A percentile compares a stretch with the other conserved stretches of the same genome.
Conservation (phyloP, 2,888 invertebrate genomes). For the Smittia sp. region DNA sequence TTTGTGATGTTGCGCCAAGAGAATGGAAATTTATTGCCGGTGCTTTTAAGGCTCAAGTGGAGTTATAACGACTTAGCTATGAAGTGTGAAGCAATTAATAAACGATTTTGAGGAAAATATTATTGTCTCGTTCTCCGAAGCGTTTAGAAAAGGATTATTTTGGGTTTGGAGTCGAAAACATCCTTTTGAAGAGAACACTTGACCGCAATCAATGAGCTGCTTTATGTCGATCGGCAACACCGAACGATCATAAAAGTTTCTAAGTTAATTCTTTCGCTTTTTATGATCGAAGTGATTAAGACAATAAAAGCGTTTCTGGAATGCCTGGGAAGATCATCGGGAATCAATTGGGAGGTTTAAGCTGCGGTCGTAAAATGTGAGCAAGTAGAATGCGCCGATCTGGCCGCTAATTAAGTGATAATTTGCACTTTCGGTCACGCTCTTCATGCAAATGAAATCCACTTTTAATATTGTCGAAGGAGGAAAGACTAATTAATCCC, state of each 20-base stretch:
- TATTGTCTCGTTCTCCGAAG: background rate
- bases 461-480: too few relatives aligned
- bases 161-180: background rate
- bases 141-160: constrained; percentile 9
- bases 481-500: constrained; percentile 21
- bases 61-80: background rate
- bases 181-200: background rate
- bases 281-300: too few relatives aligned
- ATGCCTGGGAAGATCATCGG: too few relatives aligned
- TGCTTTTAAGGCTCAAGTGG: background rate
- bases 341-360: too few relatives aligned
- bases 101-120: constrained; percentile 20
- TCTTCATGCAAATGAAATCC: background rate
- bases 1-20: background rate
- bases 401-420: constrained; percentile 31
- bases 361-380: background rate
- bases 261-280: too few relatives aligned
- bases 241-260: too few relatives aligned
- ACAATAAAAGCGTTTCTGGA: too few relatives aligned
- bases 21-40: background rate
- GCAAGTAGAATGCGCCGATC: background rate
- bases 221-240: background rate
- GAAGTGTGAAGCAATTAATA: constrained; percentile 36
- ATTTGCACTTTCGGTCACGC: constrained; percentile 32
- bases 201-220: background rate